Percentiles rank a stretch among this genome's conserved stretches.
Evolutionary conservation across 2,888 invertebrate species (phyloP).

Genomic region (Sarcophaga subvicina): DNA sequence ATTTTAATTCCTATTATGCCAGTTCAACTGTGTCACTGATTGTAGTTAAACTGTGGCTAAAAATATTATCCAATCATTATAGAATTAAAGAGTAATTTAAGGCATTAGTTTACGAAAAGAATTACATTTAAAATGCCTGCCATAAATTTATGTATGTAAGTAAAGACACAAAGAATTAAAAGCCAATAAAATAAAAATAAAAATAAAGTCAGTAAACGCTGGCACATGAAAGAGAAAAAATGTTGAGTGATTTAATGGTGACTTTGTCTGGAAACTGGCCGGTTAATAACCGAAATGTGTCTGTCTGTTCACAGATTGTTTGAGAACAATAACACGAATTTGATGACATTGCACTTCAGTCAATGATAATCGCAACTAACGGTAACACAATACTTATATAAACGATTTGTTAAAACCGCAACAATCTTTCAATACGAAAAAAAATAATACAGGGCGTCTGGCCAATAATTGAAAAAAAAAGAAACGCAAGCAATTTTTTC

Average conservation of each 20-base stretch:
- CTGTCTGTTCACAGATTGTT: slow-evolving; percentile 31
- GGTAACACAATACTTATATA: slow-evolving; percentile 34
- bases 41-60: no score
- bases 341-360: slow-evolving; percentile 45
- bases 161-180: slow-evolving; percentile 52
- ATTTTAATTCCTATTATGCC: no score
- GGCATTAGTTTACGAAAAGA: not conserved
- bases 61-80: slow-evolving; percentile 28
- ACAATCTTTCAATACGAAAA: slow-evolving; percentile 19
- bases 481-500: no score
- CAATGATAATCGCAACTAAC: not conserved
- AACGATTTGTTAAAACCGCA: slow-evolving; percentile 33
- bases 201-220: slow-evolving; percentile 49
- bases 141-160: not conserved
- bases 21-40: no score
- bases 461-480: no score
- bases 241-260: slow-evolving; percentile 44
- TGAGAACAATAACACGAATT: slow-evolving; percentile 28
- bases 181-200: slow-evolving; percentile 28
- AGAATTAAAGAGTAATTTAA: slow-evolving; percentile 17
- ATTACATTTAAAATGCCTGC: not conserved
- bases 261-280: no score
- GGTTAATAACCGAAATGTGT: not conserved
- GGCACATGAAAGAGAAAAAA: slow-evolving; percentile 40
- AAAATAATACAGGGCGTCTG: no score